A percentile compares a stretch with the other conserved stretches of the same genome.
Conservation (phyloP, 2,113 vertebrate species). For the Mirza zaza region DNA sequence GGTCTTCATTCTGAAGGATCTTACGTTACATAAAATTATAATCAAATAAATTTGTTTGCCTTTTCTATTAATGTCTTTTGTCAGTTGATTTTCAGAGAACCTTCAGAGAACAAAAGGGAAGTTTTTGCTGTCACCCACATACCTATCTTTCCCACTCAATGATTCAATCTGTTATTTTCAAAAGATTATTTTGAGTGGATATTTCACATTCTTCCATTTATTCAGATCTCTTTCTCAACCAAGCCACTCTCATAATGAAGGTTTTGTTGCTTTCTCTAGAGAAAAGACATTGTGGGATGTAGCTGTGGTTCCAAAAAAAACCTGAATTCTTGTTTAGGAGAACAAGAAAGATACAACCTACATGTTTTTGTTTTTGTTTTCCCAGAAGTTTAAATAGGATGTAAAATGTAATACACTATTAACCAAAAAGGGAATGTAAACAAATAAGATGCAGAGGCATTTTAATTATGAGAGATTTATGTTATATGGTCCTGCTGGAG, state of each 20-base stretch:
- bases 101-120: not conserved
- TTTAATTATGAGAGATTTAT: not conserved
- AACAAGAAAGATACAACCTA: not conserved
- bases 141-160: not conserved
- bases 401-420: not conserved
- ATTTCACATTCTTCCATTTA: not conserved
- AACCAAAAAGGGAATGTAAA: not conserved
- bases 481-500: not conserved
- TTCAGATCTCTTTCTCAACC: not conserved
- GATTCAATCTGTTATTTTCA: not conserved
- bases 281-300: not conserved
- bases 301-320: not conserved
- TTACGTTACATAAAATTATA: not conserved
- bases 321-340: not conserved
- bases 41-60: not conserved
- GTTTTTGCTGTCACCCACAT: not conserved
- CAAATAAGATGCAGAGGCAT: not conserved
- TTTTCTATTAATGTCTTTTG: not conserved
- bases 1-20: not conserved
- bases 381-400: not conserved
- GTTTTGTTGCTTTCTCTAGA: not conserved
- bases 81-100: not conserved
- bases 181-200: not conserved
- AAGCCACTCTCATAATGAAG: not conserved
- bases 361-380: no score